Percentiles rank a stretch among this genome's conserved stretches.
These are phyloP conservation scores for Cardiocondyla obscurior DNA, from an alignment of 1,140 invertebrate species.

Conservation along the genomic window DNA sequence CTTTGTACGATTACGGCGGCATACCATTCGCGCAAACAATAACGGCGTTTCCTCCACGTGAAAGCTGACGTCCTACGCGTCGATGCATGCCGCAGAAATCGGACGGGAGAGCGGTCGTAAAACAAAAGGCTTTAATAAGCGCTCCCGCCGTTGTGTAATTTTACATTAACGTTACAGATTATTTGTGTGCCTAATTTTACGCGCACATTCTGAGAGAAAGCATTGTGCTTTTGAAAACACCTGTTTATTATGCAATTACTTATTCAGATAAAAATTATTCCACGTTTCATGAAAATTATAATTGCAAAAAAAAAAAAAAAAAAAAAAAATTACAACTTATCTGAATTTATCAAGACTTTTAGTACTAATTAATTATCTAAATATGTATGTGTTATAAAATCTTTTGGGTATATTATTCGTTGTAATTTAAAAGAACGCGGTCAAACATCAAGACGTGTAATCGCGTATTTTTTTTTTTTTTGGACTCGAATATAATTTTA, in stretches of 20 bases:
- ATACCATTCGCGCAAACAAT: constrained; percentile 61
- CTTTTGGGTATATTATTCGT: not conserved
- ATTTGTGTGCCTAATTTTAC: not conserved
- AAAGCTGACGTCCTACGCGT: constrained; percentile 61
- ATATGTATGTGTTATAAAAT: not conserved
- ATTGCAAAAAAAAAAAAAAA: not conserved
- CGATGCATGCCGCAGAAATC: not conserved
- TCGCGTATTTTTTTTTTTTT: not conserved
- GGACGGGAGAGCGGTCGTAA: constrained; percentile 2
- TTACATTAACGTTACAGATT: not conserved
- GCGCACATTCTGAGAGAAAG: not conserved
- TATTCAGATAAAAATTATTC: too few species aligned
- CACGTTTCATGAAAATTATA: not conserved
- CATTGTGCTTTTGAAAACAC: not conserved
- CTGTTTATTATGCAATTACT: not conserved
- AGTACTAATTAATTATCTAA: not conserved
- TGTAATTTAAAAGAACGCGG: not conserved
- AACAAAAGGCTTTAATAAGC: not conserved
- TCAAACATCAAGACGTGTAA: not conserved
- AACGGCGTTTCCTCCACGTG: constrained; percentile 53
- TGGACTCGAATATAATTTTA: too few species aligned
- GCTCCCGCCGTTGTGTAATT: not conserved
- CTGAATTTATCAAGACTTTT: not conserved
- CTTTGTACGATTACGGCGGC: constrained; percentile 62
- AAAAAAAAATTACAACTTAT: too few species aligned